Percentiles rank a stretch among this genome's conserved stretches.
Evolutionary conservation across 2,113 vertebrate genomes (phyloP).

Genomic region (Corydoras sp.): DNA sequence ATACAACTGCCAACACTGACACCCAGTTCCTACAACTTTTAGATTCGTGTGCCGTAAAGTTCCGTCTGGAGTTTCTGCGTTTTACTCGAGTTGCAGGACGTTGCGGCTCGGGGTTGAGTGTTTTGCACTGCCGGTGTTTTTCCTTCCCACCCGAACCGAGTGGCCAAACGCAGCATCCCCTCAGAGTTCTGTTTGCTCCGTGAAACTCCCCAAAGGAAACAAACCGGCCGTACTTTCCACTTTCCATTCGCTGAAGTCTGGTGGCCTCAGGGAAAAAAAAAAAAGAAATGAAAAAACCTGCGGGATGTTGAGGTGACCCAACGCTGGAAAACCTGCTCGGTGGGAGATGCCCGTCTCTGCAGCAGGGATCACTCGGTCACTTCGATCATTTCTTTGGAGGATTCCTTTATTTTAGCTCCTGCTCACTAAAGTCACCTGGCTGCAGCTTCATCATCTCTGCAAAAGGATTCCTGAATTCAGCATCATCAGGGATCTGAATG

Average conservation of each 20-base stretch:
- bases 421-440: too few relatives aligned
- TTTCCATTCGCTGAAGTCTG: conserved; percentile 19
- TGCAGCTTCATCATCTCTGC: too few relatives aligned
- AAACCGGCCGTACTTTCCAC: conserved; percentile 49
- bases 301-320: conserved; percentile 21
- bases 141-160: conserved; percentile 2
- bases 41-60: not conserved
- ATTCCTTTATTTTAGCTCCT: not conserved
- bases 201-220: conserved; percentile 44
- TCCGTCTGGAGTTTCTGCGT: not conserved
- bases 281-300: not conserved
- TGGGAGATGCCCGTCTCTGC: too few relatives aligned
- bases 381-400: not conserved
- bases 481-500: too few relatives aligned
- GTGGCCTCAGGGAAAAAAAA: conserved; percentile 27
- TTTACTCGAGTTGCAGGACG: not conserved
- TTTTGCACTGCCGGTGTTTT: conserved; percentile 5
- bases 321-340: conserved; percentile 5
- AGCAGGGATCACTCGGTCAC: too few relatives aligned
- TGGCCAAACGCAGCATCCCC: conserved; percentile 9
- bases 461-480: too few relatives aligned
- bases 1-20: not conserved
- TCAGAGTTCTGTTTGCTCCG: conserved; percentile 37
- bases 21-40: not conserved
- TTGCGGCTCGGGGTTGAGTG: too few relatives aligned